Evolutionary conservation across 2,797 vertebrate genomes (phyloP).

Genomic region (Pteronotus mesoamericanus): DNA sequence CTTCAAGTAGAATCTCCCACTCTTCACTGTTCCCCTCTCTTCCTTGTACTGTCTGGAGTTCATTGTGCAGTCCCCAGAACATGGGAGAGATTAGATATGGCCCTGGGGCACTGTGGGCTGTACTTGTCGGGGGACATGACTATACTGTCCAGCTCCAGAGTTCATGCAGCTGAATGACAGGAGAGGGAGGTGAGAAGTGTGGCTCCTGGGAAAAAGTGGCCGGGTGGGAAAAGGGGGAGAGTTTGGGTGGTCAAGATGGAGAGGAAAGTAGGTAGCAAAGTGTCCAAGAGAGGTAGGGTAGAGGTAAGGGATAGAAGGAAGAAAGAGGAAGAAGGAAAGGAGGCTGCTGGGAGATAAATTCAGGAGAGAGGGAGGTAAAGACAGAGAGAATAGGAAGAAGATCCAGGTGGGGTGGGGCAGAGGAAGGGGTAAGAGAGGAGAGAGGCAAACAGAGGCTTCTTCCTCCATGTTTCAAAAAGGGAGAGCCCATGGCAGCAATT

Average conservation of each 20-base stretch:
- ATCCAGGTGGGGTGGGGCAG: too few relatives aligned
- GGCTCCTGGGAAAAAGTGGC: not conserved
- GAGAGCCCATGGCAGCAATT: not conserved
- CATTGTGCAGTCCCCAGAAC: not conserved
- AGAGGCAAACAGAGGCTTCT: not conserved
- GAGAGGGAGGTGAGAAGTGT: not conserved
- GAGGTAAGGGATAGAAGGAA: not conserved
- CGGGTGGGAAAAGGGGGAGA: too few relatives aligned
- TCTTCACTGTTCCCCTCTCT: not conserved
- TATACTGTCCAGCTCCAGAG: not conserved
- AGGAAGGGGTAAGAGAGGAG: not conserved
- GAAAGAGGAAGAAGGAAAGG: not conserved
- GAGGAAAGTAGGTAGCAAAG: not conserved
- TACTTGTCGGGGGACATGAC: rapidly evolving
- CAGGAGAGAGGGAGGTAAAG: not conserved
- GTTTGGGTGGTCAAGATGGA: not conserved
- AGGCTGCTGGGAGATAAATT: rapidly evolving
- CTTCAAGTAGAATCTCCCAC: not conserved
- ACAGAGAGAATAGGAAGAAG: not conserved
- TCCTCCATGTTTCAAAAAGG: not conserved
- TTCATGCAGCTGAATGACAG: not conserved
- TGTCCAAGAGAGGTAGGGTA: not conserved
- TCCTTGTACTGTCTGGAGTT: not conserved
- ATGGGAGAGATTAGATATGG: rapidly evolving
- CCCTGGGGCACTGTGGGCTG: not conserved